These are phyloP conservation scores for Corythornis vintsioides DNA, from an alignment of 2,113 vertebrate species.

Conservation along the genomic window DNA sequence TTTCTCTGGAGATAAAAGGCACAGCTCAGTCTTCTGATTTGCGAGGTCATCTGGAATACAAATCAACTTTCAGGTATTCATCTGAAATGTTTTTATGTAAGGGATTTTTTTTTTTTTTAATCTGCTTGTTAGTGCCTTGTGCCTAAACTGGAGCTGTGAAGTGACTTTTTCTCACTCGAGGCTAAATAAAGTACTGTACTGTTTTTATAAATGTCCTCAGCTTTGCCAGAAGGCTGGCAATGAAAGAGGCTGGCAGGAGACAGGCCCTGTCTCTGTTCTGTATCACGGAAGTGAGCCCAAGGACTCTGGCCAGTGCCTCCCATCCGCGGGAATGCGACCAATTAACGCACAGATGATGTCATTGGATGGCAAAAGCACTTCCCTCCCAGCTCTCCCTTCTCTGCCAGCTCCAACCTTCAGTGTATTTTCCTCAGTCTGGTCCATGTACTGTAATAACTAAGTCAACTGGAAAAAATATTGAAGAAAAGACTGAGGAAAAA, in stretches of 20 bases:
- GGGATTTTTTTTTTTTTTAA: neutral
- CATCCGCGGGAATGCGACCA: slow-evolving; percentile 19
- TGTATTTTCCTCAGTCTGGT: slow-evolving; percentile 55
- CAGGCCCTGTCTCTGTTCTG: slow-evolving; percentile 55
- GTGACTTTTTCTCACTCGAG: slow-evolving; percentile 54
- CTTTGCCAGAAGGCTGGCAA: slow-evolving; percentile 59
- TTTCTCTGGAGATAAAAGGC: slow-evolving; percentile 51
- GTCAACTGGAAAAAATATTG: slow-evolving; percentile 74
- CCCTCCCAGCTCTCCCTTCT: slow-evolving; percentile 6
- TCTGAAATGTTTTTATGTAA: slow-evolving; percentile 41
- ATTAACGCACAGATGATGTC: slow-evolving; percentile 41
- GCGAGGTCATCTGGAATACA: slow-evolving; percentile 38
- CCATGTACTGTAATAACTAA: slow-evolving; percentile 70
- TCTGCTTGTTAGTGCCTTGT: slow-evolving; percentile 17
- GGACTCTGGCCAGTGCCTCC: slow-evolving; percentile 47
- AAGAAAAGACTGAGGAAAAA: slow-evolving; percentile 72
- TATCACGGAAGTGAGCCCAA: slow-evolving; percentile 50
- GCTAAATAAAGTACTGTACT: slow-evolving; percentile 65
- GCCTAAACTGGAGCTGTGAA: slow-evolving; percentile 45
- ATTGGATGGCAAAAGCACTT: slow-evolving; percentile 53
- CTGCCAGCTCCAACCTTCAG: slow-evolving; percentile 54
- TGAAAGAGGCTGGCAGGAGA: slow-evolving; percentile 60
- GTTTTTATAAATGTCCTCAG: slow-evolving; percentile 57
- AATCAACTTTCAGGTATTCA: slow-evolving; percentile 45
- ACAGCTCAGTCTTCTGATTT: slow-evolving; percentile 37